Base-by-base conservation (phyloP, 1,140 invertebrate genomes). In the Drosophila erecta region DNA sequence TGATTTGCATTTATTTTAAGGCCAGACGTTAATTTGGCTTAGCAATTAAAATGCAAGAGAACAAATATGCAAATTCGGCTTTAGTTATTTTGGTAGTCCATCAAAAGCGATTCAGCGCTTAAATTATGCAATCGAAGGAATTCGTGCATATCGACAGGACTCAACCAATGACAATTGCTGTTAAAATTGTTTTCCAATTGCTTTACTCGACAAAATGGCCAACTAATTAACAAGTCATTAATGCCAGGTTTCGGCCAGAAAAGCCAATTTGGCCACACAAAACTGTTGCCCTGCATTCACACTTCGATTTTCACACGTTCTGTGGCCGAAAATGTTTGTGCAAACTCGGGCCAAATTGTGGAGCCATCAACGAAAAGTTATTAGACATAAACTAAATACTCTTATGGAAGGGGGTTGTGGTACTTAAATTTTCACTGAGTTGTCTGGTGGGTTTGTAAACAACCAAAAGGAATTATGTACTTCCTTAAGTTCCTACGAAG, bases 11-110 rank as follows among this genome's bases (percentile, higher is more conserved):
- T 76, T 78, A 64, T 74, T 79, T 76, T 61, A 40, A 61, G 65
- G 40, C 38, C 40, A 62, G 44, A 62, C 61, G 76, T 84, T 79
- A 84, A 71, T 83, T 75, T 84, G 76, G 33, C 59, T 55, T 33
- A 79, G 76, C 80, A 83, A 84, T 84, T 84, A 76, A 79, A 79
- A 71, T 79, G 64, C 50, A 40, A 37, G 43, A 62, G 14, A n/a
- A 27, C 46, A 60, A 79, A 79, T 78, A 71, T 71, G 67, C 51
- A 75, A 65, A 83, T 15, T 35, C 27, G n/a, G 41, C 30, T 51
- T 35, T 7, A 51, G 49, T 20, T 35, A 35, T 51, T 20, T 20
- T 4, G 2, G 7, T 20, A 24, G 50, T 24, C 20, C 22, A 27
- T 56, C 41, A 47, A 38, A 67, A 55, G 14, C 41, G 24, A 69